A percentile compares a stretch with the other conserved stretches of the same genome.
Evolutionary conservation across 2,113 vertebrate genomes (phyloP).

Genomic region (Neolamprologus toae): DNA sequence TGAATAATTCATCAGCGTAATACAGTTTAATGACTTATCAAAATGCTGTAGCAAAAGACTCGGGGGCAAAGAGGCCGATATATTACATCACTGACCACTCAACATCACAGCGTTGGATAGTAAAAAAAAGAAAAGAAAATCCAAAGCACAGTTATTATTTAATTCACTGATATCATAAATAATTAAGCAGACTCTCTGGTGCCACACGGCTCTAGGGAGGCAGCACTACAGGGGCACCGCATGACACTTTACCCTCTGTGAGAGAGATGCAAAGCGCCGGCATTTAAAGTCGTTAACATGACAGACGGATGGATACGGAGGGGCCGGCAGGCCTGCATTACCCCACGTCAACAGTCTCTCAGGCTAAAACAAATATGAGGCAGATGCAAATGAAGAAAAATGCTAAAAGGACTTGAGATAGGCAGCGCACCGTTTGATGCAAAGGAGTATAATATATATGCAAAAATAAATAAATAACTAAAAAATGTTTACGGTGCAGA

Average conservation of each 20-base stretch:
- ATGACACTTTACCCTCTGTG: constrained; percentile 28
- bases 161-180: constrained; percentile 42
- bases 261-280: constrained; percentile 27
- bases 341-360: constrained; percentile 37
- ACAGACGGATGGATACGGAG: constrained; percentile 50
- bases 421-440: constrained; percentile 1
- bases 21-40: constrained; percentile 35
- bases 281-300: constrained; percentile 55
- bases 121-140: constrained; percentile 30
- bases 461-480: constrained; percentile 17
- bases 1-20: constrained; percentile 49
- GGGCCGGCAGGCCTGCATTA: constrained; percentile 40
- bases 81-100: constrained; percentile 23
- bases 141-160: constrained; percentile 16
- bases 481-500: constrained; percentile 48
- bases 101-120: not conserved
- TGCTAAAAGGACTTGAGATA: constrained; percentile 37
- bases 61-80: not conserved
- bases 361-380: constrained; percentile 55
- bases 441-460: constrained; percentile 63
- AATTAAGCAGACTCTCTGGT: constrained; percentile 26
- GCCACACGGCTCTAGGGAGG: constrained; percentile 1
- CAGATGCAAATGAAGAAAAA: constrained; percentile 61
- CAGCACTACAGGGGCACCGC: not conserved
- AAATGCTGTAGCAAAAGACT: constrained; percentile 7